A percentile compares a stretch with the other conserved stretches of the same genome.
These are phyloP conservation scores for Apotomis capreana DNA, from an alignment of 2,888 invertebrate species.

Conservation along the genomic window DNA sequence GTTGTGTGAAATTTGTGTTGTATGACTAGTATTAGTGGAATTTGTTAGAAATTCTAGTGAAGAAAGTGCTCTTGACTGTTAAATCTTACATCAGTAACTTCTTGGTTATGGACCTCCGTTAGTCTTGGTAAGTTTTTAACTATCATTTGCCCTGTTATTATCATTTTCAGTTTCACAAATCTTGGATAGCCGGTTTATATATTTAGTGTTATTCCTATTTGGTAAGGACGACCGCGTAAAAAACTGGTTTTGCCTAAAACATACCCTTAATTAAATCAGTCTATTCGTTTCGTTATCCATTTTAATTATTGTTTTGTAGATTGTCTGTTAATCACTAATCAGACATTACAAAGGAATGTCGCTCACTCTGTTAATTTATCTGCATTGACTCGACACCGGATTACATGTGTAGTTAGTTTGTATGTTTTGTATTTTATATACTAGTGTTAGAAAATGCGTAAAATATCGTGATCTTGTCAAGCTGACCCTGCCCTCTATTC, in stretches of 20 bases:
- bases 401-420: not conserved
- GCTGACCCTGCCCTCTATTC: too few species aligned
- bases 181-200: constrained; percentile 32
- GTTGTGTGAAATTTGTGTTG: constrained; percentile 1
- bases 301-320: not conserved
- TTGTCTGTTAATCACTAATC: not conserved
- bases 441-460: too few species aligned
- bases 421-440: too few species aligned
- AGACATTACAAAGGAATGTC: constrained; percentile 7
- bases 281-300: not conserved
- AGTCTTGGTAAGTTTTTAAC: constrained; percentile 30
- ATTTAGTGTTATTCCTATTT: constrained; percentile 22
- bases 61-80: constrained; percentile 7
- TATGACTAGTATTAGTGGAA: constrained; percentile 31
- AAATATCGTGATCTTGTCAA: too few species aligned
- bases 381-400: not conserved
- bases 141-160: constrained; percentile 11
- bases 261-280: not conserved
- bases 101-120: constrained; percentile 36
- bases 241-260: constrained; percentile 12
- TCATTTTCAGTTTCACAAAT: constrained; percentile 14
- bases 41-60: constrained; percentile 9
- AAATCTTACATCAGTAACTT: not conserved
- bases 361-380: not conserved
- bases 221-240: constrained; percentile 8